phyloP scores from a whole-genome alignment of 2,797 vertebrate species.

The Enteromius thamalakanensis region DNA sequence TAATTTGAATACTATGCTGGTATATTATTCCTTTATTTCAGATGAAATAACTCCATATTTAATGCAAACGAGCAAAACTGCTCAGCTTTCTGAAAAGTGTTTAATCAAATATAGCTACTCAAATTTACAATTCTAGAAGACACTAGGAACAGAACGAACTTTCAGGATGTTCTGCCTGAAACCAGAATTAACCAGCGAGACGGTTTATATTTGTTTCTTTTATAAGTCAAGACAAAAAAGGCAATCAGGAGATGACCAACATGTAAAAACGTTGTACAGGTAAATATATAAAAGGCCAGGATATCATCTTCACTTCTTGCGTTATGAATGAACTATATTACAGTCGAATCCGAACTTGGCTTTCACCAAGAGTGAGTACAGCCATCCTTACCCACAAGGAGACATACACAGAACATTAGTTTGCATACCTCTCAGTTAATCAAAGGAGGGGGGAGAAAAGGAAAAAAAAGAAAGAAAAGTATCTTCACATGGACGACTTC shows the following conservation, averaged over 20 bases:
- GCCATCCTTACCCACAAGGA: conserved; percentile 64
- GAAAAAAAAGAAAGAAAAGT: conserved; percentile 68
- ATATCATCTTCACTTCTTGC: conserved; percentile 73
- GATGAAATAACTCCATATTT: neutral
- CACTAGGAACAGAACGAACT: neutral
- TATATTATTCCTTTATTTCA: conserved; percentile 27
- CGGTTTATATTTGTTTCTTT: conserved; percentile 76
- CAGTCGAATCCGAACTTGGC: conserved; percentile 75
- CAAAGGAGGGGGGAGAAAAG: conserved; percentile 64
- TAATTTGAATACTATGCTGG: conserved; percentile 1
- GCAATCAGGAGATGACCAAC: conserved; percentile 81
- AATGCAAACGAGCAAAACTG: neutral
- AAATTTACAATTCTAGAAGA: neutral
- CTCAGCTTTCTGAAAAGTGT: neutral
- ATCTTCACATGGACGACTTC: conserved; percentile 75
- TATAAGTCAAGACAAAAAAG: conserved; percentile 84
- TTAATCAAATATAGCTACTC: neutral
- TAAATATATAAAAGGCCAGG: conserved; percentile 84
- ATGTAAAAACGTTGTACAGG: conserved; percentile 84
- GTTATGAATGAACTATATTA: conserved; percentile 81
- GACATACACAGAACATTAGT: conserved; percentile 67
- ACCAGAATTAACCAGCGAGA: conserved; percentile 74
- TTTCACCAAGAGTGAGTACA: conserved; percentile 62
- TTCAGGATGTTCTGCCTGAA: conserved; percentile 45
- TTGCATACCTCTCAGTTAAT: conserved; percentile 69